These are phyloP conservation scores for Anguilla rostrata DNA, from an alignment of 2,113 vertebrate species.

Conservation along the genomic window DNA sequence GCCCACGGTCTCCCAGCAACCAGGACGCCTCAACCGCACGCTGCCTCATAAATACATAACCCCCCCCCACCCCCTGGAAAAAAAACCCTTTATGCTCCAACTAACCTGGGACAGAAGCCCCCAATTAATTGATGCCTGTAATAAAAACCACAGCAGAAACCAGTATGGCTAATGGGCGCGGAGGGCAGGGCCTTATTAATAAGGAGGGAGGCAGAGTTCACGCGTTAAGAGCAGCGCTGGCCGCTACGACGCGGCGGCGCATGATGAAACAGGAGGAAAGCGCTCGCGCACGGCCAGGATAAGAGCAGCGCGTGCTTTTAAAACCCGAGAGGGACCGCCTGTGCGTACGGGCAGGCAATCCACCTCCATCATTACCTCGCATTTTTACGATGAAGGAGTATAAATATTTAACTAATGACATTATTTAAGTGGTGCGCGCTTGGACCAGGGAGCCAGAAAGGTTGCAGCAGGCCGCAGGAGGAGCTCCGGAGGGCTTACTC, in stretches of 20 bases:
- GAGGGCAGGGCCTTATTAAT: conserved; percentile 14
- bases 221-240: not conserved
- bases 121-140: conserved; percentile 19
- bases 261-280: not conserved
- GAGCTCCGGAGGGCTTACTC: not conserved
- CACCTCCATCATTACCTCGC: not conserved
- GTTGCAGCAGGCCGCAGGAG: not conserved
- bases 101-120: conserved; percentile 4
- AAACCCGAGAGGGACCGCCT: not conserved
- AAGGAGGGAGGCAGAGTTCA: not conserved
- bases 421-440: not conserved
- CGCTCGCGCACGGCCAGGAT: not conserved
- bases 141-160: not conserved
- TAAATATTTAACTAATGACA: not conserved
- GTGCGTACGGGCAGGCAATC: not conserved
- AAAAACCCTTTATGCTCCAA: not conserved
- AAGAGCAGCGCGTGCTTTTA: not conserved
- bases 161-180: conserved; percentile 8
- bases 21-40: not conserved
- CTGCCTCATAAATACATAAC: not conserved
- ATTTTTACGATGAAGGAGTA: not conserved
- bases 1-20: not conserved
- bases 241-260: not conserved
- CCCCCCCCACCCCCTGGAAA: not conserved
- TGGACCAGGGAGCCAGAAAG: not conserved